phyloP scores from a whole-genome alignment of 2,113 vertebrate species.

The Cinclus cinclus region DNA sequence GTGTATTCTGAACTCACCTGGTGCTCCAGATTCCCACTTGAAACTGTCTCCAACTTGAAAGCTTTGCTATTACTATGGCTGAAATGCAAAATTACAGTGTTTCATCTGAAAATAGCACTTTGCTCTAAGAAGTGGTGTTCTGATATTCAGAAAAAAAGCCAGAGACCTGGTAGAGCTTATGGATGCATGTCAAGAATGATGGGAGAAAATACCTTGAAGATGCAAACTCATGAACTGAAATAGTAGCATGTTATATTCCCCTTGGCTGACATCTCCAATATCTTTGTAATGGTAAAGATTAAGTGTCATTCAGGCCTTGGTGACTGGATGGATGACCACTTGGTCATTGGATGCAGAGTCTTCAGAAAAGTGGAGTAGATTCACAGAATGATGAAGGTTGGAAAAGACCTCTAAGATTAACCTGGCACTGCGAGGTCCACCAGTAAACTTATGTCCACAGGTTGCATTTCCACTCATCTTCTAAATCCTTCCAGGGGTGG shows the following conservation, averaged over 20 bases:
- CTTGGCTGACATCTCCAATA: neutral
- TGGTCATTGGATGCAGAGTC: neutral
- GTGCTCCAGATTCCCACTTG: neutral
- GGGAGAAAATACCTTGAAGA: neutral
- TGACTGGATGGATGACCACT: neutral
- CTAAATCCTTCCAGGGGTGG: neutral
- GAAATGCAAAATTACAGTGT: neutral
- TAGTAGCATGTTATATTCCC: neutral
- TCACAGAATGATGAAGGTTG: neutral
- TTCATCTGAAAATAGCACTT: neutral
- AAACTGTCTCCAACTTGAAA: neutral
- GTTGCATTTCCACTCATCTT: neutral
- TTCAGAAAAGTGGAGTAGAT: neutral
- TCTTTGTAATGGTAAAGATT: neutral
- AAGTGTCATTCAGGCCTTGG: too few species aligned
- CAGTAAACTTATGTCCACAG: neutral
- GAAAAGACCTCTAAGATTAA: neutral
- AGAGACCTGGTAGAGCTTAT: neutral
- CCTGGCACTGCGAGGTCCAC: neutral
- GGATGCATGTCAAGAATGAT: fast-evolving
- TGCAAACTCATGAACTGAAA: neutral
- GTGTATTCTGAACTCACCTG: neutral
- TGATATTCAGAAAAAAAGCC: neutral
- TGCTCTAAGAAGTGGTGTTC: neutral
- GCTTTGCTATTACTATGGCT: neutral